phyloP scores from a whole-genome alignment of 2,888 invertebrate genomes.

The Peribatodes rhomboidaria region DNA sequence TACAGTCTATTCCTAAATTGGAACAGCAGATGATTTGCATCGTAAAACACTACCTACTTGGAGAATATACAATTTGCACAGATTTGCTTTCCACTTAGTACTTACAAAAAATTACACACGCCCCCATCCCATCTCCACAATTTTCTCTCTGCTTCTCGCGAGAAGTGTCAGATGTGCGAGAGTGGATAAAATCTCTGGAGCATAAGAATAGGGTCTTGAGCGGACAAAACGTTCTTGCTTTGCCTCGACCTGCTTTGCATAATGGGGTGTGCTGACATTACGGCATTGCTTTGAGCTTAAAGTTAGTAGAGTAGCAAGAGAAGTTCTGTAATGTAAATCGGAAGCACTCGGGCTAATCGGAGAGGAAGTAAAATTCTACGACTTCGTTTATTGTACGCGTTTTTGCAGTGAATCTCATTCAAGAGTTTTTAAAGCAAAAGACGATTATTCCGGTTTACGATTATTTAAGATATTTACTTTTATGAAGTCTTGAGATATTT shows the following conservation, averaged over 20 bases:
- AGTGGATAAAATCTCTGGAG: neutral
- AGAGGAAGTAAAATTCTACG: neutral
- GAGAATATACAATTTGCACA: too few species aligned
- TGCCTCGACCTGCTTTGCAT: conserved; percentile 22
- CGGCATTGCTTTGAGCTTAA: neutral
- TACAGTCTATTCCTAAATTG: too few species aligned
- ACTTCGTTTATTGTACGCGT: neutral
- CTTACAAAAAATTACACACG: too few species aligned
- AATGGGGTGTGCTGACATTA: conserved; percentile 9
- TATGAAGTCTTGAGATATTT: neutral
- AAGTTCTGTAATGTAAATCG: neutral
- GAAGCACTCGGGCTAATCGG: conserved; percentile 1
- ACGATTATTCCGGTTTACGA: neutral
- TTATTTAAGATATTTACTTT: neutral
- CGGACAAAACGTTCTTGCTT: conserved; percentile 6
- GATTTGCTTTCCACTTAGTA: too few species aligned
- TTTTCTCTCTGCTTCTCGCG: too few species aligned
- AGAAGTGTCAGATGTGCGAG: neutral
- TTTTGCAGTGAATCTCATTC: neutral
- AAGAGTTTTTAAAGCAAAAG: neutral
- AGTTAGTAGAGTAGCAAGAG: neutral
- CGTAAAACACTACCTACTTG: too few species aligned
- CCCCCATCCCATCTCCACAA: too few species aligned
- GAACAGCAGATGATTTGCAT: too few species aligned
- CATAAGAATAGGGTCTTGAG: neutral